Percentiles rank a stretch among this genome's conserved stretches.
phyloP scores from a whole-genome alignment of 2,113 vertebrate species.

The Poecilia latipinna region DNA sequence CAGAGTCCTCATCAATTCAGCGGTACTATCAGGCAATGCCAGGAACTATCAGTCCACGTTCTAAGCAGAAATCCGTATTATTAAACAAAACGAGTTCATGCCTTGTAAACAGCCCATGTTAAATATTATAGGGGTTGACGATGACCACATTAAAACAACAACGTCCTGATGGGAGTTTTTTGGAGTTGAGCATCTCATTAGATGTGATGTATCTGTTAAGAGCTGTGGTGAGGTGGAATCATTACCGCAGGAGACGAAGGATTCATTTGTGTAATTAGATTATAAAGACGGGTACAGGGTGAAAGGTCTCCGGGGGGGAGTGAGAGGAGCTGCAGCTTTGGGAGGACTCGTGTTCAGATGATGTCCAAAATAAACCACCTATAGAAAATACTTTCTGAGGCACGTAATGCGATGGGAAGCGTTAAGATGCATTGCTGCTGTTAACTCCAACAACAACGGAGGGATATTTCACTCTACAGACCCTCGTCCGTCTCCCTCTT shows the following conservation, averaged over 20 bases:
- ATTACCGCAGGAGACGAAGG: conserved; percentile 26
- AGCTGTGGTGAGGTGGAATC: background rate
- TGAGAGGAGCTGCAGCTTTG: conserved; percentile 1
- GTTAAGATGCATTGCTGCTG: background rate
- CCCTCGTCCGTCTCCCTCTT: background rate
- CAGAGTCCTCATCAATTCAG: conserved; percentile 57
- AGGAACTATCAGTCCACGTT: conserved; percentile 38
- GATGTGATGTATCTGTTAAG: conserved; percentile 3
- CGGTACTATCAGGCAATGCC: conserved; percentile 18
- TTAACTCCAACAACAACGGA: conserved; percentile 34
- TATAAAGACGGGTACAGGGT: background rate
- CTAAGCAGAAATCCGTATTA: conserved; percentile 43
- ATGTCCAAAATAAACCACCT: conserved; percentile 53
- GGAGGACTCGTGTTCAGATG: conserved; percentile 4
- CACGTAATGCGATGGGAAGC: conserved; percentile 23
- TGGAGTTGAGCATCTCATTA: background rate
- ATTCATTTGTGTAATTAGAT: conserved; percentile 18
- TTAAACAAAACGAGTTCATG: background rate
- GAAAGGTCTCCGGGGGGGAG: conserved; percentile 2
- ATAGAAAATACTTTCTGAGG: conserved; percentile 30
- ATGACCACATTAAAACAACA: background rate
- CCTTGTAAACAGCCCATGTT: background rate
- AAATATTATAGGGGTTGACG: background rate
- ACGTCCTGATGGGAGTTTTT: background rate
- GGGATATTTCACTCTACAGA: conserved; percentile 6